phyloP scores from a whole-genome alignment of 1,140 invertebrate species.

The Drosophila pandora region DNA sequence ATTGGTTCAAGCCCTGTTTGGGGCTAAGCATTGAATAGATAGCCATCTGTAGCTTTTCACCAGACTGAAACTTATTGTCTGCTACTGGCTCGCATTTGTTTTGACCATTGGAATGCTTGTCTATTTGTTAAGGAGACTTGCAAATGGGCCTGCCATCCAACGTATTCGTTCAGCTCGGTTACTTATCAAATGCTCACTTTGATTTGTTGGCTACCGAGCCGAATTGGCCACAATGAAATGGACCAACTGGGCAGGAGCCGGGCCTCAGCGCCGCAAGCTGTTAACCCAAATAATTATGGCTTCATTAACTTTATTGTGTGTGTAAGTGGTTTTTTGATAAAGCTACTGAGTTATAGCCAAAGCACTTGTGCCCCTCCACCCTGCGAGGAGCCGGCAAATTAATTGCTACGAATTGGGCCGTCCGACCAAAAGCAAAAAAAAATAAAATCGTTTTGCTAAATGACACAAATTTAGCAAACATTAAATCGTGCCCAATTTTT shows the following conservation, averaged over 20 bases:
- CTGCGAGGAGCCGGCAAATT: constrained; percentile 40
- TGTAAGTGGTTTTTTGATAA: constrained; percentile 81
- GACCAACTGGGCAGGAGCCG: constrained; percentile 26
- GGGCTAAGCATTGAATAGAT: constrained; percentile 24
- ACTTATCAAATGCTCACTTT: constrained; percentile 65
- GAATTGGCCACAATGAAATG: constrained; percentile 62
- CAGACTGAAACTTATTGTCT: constrained; percentile 8
- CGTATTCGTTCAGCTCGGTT: constrained; percentile 47
- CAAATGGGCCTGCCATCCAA: constrained; percentile 56
- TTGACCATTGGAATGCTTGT: constrained; percentile 45
- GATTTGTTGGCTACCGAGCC: constrained; percentile 65
- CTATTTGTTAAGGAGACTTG: constrained; percentile 79
- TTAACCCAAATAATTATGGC: constrained; percentile 82
- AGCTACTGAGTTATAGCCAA: constrained; percentile 71
- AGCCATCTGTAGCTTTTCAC: neutral
- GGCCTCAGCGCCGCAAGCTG: constrained; percentile 62
- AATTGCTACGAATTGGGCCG: constrained; percentile 59
- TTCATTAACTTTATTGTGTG: constrained; percentile 82
- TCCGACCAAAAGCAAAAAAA: constrained; percentile 47
- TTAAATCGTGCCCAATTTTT: constrained; percentile 67
- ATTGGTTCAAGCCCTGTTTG: constrained; percentile 1
- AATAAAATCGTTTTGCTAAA: constrained; percentile 63
- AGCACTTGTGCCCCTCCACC: constrained; percentile 41
- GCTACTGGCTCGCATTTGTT: constrained; percentile 30
- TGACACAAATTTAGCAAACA: constrained; percentile 74